Evolutionary conservation across 2,888 invertebrate genomes (phyloP), one percentile per base, ranked within the genome.

Genomic region (Cantharis lateralis): DNA sequence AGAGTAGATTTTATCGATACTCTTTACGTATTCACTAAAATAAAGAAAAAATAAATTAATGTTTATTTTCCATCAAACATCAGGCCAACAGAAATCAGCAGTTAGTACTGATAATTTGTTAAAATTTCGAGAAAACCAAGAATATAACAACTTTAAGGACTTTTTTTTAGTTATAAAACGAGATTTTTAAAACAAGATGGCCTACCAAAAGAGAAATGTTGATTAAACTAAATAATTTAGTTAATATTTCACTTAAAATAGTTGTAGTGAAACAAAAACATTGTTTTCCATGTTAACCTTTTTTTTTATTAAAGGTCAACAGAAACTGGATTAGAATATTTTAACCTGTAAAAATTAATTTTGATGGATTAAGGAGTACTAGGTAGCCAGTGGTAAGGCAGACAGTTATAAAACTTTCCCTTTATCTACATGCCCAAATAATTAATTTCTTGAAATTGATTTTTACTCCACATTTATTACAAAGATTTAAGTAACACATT

Each of bases 1-100:
- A 74, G 93, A 93, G 85, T 91, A 93, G 82, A 96, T 95, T 78
- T 91, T 89, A 82, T 92, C 93, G 68, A 91, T 87, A 85, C 93
- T 94, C 85, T 91, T 93, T 62, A 96, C 93, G 89, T 92, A 94
- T 89, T 96, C 95, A 89, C 96, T 96, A 90, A 84, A 94, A n/a
- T n/a, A n/a, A n/a, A 93, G 81, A 78, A 81, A 85, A 81, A 81
- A 78, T 74, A 10, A 16, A 11, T 48, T n/a, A 48, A n/a, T n/a
- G 9, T n/a, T n/a, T n/a, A 48, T 48, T 48, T 48, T 3, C n/a
- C n/a, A n/a, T n/a, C n/a, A 48, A n/a, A n/a, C n/a, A 7, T 48
- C n/a, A 7, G 2, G 7, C n/a, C n/a, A 48, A n/a, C 9, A 48
- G 7, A 48, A n/a, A 7, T n/a, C 48, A 7, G 32, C 11, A 13